Evolutionary conservation across 2,113 vertebrate genomes (phyloP), one percentile per base, ranked within the genome.

Genomic region (Cynopterus brachyotis): DNA sequence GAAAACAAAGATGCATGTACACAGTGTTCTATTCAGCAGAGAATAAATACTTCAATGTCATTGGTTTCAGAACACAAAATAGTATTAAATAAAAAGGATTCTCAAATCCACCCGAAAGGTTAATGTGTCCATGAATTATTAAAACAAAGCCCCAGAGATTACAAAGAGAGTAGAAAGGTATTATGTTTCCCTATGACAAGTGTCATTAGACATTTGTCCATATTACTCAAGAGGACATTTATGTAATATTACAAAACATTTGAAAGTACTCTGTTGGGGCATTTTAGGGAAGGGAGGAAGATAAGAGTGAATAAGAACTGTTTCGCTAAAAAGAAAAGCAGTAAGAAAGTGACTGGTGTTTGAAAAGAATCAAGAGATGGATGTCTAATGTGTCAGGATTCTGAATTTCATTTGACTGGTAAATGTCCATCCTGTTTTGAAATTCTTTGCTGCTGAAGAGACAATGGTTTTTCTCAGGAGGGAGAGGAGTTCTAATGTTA

Each of bases 101-200:
- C 66, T 95, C 53, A 93, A 92, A 83, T 95, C 93, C 70, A 81
- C 47, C 55, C 40, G 26, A 96, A 97, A 96, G 85, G 72, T 95
- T 91, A 95, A 82, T 92, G 89, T 94, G 42, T 92, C 86, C 37
- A 81, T 97, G 81, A 96, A 93, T 94, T 88, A 96, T 86, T 96
- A 85, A 96, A 94, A 89, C 62, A 87, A 91, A 91, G 12, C 55
- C 50, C 42, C 40, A 75, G 80, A 92, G 91, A 87, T 91, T 88
- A 84, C 79, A 96, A 85, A 91, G 59, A 28, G 60, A 81, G 50
- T 35, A 83, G 83, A 59, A 70, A 60, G 45, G 50, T 76, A 85
- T 94, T 94, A 40, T 81, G 30, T 96, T 89, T 96, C 89, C 20
- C 42, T 67, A 30, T n/a, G n/a, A 81, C 19, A 9, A 79, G 8